Conservation (phyloP, 2,888 invertebrate genomes). For the Drosophila cyrtoloma region DNA sequence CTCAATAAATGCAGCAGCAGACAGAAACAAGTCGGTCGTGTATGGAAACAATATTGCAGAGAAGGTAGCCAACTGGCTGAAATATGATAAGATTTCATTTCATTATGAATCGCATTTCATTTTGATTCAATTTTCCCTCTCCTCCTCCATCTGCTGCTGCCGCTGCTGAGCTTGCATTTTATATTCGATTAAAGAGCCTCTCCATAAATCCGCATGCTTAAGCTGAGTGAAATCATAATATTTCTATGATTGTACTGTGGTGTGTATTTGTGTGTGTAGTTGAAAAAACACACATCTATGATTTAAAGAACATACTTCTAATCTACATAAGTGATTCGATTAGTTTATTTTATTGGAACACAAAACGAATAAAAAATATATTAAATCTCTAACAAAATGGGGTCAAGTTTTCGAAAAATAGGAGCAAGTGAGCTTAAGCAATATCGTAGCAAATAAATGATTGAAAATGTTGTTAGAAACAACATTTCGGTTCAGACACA, state of each 20-base stretch:
- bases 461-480: background rate
- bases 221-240: background rate
- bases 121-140: background rate
- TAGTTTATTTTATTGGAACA: background rate
- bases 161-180: slow-evolving; percentile 9
- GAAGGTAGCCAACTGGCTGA: slow-evolving; percentile 52
- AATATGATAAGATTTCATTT: slow-evolving; percentile 53
- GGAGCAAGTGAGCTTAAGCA: background rate
- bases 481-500: background rate
- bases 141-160: background rate
- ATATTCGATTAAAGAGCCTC: slow-evolving; percentile 10
- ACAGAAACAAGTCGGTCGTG: background rate
- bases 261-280: background rate
- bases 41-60: slow-evolving; percentile 51
- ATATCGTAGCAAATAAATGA: background rate
- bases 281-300: background rate
- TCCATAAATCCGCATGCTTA: slow-evolving; percentile 1
- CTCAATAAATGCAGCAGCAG: slow-evolving; percentile 21
- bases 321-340: background rate
- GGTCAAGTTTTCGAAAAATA: background rate
- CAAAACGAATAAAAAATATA: background rate
- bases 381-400: background rate
- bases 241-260: background rate
- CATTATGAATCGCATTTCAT: slow-evolving; percentile 33
- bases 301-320: background rate